Evolutionary conservation across 1,140 invertebrate genomes (phyloP).

Genomic region (Schlechtendalia chinensis): DNA sequence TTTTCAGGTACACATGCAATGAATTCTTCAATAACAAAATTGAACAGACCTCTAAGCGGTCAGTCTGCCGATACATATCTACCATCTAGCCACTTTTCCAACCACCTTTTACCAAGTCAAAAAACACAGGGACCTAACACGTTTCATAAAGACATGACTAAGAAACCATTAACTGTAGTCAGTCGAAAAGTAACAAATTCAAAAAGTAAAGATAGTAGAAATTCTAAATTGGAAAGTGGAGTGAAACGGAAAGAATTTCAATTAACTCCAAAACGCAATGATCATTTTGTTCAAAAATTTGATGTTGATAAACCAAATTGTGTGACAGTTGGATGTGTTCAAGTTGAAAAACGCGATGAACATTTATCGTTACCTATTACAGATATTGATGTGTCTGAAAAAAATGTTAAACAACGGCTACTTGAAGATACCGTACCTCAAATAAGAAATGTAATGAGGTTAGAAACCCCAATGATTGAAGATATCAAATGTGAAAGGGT

Average conservation of each 20-base stretch:
- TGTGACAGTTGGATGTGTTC: conserved; percentile 43
- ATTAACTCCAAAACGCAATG: conserved; percentile 37
- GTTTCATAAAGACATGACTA: conserved; percentile 45
- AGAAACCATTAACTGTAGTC: conserved; percentile 36
- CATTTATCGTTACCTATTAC: conserved; percentile 41
- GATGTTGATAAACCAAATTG: conserved; percentile 36
- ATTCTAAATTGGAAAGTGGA: conserved; percentile 47
- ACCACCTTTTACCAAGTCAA: conserved; percentile 32
- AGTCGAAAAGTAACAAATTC: conserved; percentile 46
- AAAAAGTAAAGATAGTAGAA: conserved; percentile 48
- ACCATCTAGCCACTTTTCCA: conserved; percentile 37
- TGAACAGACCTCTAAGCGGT: conserved; percentile 29
- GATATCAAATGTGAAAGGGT: conserved; percentile 37
- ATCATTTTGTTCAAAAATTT: conserved; percentile 47
- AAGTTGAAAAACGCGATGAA: conserved; percentile 42
- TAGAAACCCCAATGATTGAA: conserved; percentile 30
- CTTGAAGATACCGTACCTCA: conserved; percentile 57
- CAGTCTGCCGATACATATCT: conserved; percentile 45
- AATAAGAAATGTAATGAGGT: conserved; percentile 39
- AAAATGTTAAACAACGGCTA: conserved; percentile 64
- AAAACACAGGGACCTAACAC: conserved; percentile 31
- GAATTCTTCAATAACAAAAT: conserved; percentile 40
- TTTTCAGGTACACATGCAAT: conserved; percentile 43
- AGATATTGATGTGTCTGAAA: conserved; percentile 59
- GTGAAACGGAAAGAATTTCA: conserved; percentile 48